A percentile compares a stretch with the other conserved stretches of the same genome.
Evolutionary conservation across 2,888 invertebrate species (phyloP).

Genomic region (Dugesia japonica): DNA sequence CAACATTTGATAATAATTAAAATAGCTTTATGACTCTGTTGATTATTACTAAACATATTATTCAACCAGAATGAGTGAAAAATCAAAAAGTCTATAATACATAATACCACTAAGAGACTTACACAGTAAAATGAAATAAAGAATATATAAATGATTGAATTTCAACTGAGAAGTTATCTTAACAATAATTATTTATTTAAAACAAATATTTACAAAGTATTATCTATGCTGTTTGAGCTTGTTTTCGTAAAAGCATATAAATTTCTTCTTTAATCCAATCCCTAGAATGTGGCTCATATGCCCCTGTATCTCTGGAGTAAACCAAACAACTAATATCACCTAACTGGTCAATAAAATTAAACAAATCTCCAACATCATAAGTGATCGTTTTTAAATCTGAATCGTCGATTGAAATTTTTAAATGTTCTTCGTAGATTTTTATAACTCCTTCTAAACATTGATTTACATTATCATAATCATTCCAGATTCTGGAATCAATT

Average conservation of each 20-base stretch:
- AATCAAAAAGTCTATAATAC: too few species aligned
- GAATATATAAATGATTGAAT: too few species aligned
- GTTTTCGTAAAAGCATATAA: conserved; percentile 69
- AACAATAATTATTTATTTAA: too few species aligned
- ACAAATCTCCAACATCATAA: conserved; percentile 88
- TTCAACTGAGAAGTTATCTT: too few species aligned
- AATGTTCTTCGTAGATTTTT: conserved; percentile 92
- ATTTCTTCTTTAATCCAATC: conserved; percentile 99
- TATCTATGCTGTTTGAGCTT: conserved; percentile 45
- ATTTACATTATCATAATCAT: conserved; percentile 23
- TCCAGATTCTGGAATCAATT: conserved; percentile 14
- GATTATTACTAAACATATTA: too few species aligned
- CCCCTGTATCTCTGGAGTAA: conserved; percentile 56
- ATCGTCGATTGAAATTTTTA: conserved; percentile 81
- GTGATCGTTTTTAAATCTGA: conserved; percentile 72
- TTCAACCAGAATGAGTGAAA: too few species aligned
- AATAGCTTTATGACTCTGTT: too few species aligned
- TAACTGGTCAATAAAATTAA: conserved; percentile 88
- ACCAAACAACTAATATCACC: conserved; percentile 86
- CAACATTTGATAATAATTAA: too few species aligned
- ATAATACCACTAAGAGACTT: too few species aligned
- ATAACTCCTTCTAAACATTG: conserved; percentile 53
- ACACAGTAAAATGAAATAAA: too few species aligned
- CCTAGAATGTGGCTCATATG: conserved; percentile 92
- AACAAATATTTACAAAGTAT: too few species aligned